phyloP scores from a whole-genome alignment of 2,113 vertebrate genomes.

The Anarhynchus alexandrinus region DNA sequence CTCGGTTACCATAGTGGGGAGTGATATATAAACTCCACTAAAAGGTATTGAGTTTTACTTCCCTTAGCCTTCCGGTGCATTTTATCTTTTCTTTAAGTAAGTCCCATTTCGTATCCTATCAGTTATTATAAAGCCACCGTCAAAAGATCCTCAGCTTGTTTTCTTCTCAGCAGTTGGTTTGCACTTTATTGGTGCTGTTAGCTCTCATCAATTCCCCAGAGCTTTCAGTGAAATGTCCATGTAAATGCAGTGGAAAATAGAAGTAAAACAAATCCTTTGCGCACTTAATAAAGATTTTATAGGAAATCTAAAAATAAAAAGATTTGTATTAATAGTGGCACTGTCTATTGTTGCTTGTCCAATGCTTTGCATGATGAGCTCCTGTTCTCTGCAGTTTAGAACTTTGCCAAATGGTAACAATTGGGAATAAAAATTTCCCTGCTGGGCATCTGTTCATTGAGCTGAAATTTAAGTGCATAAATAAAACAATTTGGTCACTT shows the following conservation, averaged over 20 bases:
- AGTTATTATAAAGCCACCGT: neutral
- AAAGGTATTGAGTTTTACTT: neutral
- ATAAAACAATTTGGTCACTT: neutral
- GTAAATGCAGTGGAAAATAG: neutral
- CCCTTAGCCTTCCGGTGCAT: neutral
- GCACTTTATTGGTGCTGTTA: neutral
- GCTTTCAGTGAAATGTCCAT: neutral
- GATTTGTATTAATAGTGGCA: neutral
- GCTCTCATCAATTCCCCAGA: neutral
- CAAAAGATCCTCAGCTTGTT: neutral
- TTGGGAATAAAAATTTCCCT: slow-evolving; percentile 6
- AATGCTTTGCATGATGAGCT: neutral
- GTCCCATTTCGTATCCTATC: neutral
- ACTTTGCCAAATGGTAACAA: slow-evolving; percentile 32
- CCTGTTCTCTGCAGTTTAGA: neutral
- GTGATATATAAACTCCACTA: neutral
- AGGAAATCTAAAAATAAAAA: slow-evolving; percentile 47
- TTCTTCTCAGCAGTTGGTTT: neutral
- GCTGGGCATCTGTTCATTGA: slow-evolving; percentile 14
- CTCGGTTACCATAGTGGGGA: neutral
- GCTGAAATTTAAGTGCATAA: slow-evolving; percentile 22
- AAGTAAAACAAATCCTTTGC: neutral
- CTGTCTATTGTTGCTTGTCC: neutral
- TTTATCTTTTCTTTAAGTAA: neutral
- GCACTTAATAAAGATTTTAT: slow-evolving; percentile 1